Conservation (phyloP, 2,113 vertebrate genomes). For the Xyliphius kryptos region DNA sequence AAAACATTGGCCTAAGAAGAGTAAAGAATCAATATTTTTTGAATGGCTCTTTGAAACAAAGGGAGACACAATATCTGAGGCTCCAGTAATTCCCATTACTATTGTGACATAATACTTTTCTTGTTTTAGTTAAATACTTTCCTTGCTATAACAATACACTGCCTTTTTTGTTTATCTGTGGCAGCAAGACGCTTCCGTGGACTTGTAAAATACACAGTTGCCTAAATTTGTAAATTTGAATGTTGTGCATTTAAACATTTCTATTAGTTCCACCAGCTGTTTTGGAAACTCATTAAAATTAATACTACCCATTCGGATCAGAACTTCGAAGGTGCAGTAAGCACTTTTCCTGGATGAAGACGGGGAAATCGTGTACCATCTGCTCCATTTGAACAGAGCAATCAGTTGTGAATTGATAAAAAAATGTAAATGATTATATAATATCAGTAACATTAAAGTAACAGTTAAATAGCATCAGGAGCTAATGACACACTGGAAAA, state of each 20-base stretch:
- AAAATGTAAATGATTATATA: too few species aligned
- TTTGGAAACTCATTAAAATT: slow-evolving; percentile 16
- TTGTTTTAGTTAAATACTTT: too few species aligned
- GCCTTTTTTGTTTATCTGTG: too few species aligned
- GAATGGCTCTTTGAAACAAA: too few species aligned
- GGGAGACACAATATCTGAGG: too few species aligned
- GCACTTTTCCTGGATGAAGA: slow-evolving; percentile 6
- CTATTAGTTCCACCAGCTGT: slow-evolving; percentile 10
- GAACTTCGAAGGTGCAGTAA: slow-evolving; percentile 9
- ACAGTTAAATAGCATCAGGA: not conserved
- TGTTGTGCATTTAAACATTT: not conserved
- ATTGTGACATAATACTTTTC: too few species aligned
- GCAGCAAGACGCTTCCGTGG: too few species aligned
- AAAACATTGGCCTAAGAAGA: too few species aligned
- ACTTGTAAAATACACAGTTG: too few species aligned
- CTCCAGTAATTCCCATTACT: too few species aligned
- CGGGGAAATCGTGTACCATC: slow-evolving; percentile 10
- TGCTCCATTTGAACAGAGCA: not conserved
- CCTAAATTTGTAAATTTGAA: not conserved
- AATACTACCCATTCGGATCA: slow-evolving; percentile 2
- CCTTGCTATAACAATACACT: too few species aligned
- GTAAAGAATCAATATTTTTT: too few species aligned
- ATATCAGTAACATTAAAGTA: not conserved
- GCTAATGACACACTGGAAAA: slow-evolving; percentile 8
- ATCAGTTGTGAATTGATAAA: not conserved